These are phyloP conservation scores for Coreoperca whiteheadi DNA, from an alignment of 2,113 vertebrate genomes.

Conservation along the genomic window DNA sequence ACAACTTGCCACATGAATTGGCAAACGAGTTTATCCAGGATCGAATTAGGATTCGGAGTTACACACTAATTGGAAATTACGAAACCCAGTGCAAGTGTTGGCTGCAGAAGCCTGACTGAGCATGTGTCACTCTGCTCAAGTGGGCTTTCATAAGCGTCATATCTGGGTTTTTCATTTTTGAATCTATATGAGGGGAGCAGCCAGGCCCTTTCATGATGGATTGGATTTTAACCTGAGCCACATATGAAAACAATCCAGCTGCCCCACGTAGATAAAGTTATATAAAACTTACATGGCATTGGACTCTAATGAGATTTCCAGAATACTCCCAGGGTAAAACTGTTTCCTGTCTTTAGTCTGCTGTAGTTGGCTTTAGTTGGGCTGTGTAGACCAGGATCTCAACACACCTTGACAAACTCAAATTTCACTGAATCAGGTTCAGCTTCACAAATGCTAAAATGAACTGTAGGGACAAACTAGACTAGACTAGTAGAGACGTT, in stretches of 20 bases:
- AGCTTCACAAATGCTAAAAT: conserved; percentile 33
- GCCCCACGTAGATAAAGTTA: conserved; percentile 27
- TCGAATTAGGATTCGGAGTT: conserved; percentile 68
- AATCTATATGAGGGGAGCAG: conserved; percentile 43
- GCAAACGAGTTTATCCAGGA: conserved; percentile 67
- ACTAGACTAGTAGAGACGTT: conserved; percentile 8
- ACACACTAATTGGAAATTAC: conserved; percentile 78
- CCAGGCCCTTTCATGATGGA: conserved; percentile 45
- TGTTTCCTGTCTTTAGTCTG: not conserved
- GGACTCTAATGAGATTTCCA: conserved; percentile 36
- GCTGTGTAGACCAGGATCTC: conserved; percentile 6
- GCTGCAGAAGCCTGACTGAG: conserved; percentile 62
- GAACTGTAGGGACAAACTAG: conserved; percentile 20
- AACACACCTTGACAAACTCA: conserved; percentile 43
- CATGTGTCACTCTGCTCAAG: conserved; percentile 75
- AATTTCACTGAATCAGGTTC: conserved; percentile 32
- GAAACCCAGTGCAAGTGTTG: conserved; percentile 67
- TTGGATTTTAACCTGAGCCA: conserved; percentile 53
- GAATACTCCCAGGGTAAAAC: conserved; percentile 25
- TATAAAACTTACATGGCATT: conserved; percentile 40
- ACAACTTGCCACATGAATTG: conserved; percentile 61
- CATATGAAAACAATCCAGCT: conserved; percentile 49
- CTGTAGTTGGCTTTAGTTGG: not conserved
- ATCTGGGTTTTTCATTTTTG: conserved; percentile 54
- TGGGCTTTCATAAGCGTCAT: conserved; percentile 60